Evolutionary conservation across 2,888 invertebrate genomes (phyloP).

Genomic region (Gandaritis pyraliata): DNA sequence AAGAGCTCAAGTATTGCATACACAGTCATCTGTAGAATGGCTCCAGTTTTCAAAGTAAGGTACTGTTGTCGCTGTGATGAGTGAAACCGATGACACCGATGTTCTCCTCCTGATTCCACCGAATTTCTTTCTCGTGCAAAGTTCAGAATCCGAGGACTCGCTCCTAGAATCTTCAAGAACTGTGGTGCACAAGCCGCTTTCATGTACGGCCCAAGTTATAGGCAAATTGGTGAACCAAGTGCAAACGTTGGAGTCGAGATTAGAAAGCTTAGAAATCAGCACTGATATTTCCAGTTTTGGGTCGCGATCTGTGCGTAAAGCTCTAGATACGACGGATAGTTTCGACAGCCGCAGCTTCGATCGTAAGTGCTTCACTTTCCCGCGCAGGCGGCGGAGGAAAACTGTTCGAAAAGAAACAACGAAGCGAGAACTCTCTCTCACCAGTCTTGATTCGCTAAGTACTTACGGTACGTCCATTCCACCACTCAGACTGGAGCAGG

Average conservation of each 20-base stretch:
- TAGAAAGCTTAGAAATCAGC: conserved; percentile 72
- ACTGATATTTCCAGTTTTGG: conserved; percentile 61
- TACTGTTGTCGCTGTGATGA: conserved; percentile 68
- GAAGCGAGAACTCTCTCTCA: conserved; percentile 60
- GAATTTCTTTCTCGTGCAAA: conserved; percentile 87
- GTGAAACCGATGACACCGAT: conserved; percentile 91
- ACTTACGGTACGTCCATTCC: conserved; percentile 50
- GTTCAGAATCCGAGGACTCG: conserved; percentile 83
- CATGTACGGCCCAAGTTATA: conserved; percentile 77
- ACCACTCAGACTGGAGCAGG: conserved; percentile 51
- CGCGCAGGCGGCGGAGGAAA: conserved; percentile 70
- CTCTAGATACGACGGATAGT: conserved; percentile 66
- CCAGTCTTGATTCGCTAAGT: conserved; percentile 62
- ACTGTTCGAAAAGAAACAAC: conserved; percentile 49
- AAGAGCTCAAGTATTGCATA: neutral
- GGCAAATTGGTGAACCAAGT: conserved; percentile 86
- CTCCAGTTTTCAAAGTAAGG: conserved; percentile 45
- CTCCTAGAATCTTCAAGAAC: conserved; percentile 74
- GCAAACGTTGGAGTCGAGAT: conserved; percentile 84
- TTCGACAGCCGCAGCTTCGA: conserved; percentile 64
- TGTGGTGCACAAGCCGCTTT: conserved; percentile 73
- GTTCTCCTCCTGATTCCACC: conserved; percentile 91
- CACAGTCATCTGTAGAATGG: conserved; percentile 59
- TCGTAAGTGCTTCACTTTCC: conserved; percentile 72
- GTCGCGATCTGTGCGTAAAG: conserved; percentile 50